phyloP scores from a whole-genome alignment of 2,797 vertebrate genomes.

The Knipowitschia caucasica region DNA sequence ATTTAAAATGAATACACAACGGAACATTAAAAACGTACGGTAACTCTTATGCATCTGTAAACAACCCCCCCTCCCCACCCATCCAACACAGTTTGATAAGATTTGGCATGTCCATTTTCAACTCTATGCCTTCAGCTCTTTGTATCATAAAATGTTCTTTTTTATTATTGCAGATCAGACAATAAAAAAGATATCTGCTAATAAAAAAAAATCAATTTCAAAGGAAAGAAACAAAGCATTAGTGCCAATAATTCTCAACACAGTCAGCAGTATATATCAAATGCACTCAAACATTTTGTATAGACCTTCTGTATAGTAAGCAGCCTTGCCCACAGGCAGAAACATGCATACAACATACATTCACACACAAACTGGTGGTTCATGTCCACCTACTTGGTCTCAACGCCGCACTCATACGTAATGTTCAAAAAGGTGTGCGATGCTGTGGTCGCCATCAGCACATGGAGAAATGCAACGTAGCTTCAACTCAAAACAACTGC shows the following conservation, averaged over 20 bases:
- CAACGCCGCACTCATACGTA: constrained; percentile 64
- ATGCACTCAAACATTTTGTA: constrained; percentile 73
- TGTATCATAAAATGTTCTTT: constrained; percentile 75
- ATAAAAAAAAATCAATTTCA: constrained; percentile 63
- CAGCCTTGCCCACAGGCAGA: constrained; percentile 78
- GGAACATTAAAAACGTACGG: constrained; percentile 79
- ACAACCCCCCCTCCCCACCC: constrained; percentile 70
- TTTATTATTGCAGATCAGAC: constrained; percentile 81
- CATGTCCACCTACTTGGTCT: constrained; percentile 76
- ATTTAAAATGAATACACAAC: constrained; percentile 82
- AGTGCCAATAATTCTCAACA: constrained; percentile 79
- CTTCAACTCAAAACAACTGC: constrained; percentile 62
- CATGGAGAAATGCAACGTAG: constrained; percentile 73
- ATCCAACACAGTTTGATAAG: constrained; percentile 77
- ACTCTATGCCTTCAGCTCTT: constrained; percentile 77
- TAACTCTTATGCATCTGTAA: constrained; percentile 78
- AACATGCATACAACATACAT: constrained; percentile 68
- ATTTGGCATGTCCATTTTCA: constrained; percentile 79
- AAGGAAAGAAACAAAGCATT: constrained; percentile 74
- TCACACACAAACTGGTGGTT: constrained; percentile 69
- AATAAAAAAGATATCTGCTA: constrained; percentile 77
- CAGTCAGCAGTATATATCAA: constrained; percentile 78
- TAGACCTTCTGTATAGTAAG: constrained; percentile 77
- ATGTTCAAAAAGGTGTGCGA: constrained; percentile 51
- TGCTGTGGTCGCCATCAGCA: constrained; percentile 54